Evolutionary conservation across 1,140 invertebrate genomes (phyloP).

Genomic region (Temnothorax curvispinosus): DNA sequence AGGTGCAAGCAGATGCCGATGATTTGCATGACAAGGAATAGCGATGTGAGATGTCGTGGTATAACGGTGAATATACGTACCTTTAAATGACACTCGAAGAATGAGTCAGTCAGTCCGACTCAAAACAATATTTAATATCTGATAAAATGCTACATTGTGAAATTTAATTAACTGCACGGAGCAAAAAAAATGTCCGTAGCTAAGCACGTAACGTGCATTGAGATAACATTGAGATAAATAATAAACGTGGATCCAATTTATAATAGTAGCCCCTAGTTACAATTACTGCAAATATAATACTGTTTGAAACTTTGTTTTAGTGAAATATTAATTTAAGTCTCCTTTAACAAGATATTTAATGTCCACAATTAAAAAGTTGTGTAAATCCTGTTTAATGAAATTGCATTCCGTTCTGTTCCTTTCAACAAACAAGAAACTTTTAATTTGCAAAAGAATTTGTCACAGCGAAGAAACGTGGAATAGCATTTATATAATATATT

Average conservation of each 20-base stretch:
- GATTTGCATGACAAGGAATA: conserved; percentile 39
- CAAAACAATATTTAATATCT: conserved; percentile 4
- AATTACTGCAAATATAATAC: neutral
- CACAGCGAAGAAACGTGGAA: neutral
- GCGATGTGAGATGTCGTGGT: neutral
- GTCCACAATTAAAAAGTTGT: conserved; percentile 27
- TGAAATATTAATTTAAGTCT: conserved; percentile 23
- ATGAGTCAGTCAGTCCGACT: neutral
- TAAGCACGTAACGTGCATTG: neutral
- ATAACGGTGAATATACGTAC: neutral
- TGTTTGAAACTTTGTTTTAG: conserved; percentile 21
- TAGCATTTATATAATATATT: neutral
- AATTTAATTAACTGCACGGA: neutral
- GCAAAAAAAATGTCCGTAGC: neutral
- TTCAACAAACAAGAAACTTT: neutral
- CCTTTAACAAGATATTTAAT: conserved; percentile 18
- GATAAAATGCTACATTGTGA: neutral
- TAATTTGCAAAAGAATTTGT: conserved; percentile 20
- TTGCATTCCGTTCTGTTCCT: neutral
- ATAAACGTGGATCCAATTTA: conserved; percentile 3
- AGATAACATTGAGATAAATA: conserved; percentile 9
- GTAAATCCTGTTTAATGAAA: conserved; percentile 23
- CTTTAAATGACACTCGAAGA: conserved; percentile 13
- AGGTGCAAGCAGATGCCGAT: conserved; percentile 13
- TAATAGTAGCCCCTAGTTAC: neutral